Conservation (phyloP, 2,113 vertebrate species). For the Prionailurus viverrinus region DNA sequence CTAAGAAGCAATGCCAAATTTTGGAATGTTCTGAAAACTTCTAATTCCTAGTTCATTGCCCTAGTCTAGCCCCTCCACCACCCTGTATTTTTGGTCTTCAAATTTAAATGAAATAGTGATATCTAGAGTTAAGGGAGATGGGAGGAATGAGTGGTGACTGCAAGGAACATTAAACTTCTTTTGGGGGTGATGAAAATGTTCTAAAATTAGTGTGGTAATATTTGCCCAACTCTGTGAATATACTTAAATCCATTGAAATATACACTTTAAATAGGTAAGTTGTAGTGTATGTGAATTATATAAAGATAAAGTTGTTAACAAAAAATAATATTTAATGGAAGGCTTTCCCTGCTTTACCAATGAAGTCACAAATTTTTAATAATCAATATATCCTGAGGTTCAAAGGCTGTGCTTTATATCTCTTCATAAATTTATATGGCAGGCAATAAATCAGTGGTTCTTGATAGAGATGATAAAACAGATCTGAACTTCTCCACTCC, state of each 20-base stretch:
- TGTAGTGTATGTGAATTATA: not conserved
- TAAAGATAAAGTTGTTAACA: not conserved
- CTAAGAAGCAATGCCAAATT: slow-evolving; percentile 8
- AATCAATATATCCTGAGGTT: not conserved
- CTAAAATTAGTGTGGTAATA: not conserved
- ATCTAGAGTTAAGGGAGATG: not conserved
- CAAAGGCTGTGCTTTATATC: not conserved
- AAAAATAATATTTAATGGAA: slow-evolving; percentile 41
- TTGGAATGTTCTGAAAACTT: slow-evolving; percentile 8
- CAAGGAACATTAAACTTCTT: not conserved
- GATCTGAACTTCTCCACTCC: not conserved
- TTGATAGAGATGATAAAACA: not conserved
- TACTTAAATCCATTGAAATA: not conserved
- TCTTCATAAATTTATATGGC: not conserved
- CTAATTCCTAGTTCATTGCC: not conserved
- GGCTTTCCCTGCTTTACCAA: not conserved
- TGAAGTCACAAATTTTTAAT: slow-evolving; percentile 5
- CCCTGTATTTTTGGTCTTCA: not conserved
- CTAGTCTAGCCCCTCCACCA: not conserved
- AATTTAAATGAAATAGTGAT: not conserved
- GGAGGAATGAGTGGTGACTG: not conserved
- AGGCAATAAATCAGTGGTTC: not conserved
- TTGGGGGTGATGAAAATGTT: not conserved
- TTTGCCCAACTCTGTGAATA: not conserved
- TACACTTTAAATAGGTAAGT: not conserved